Conservation (phyloP, 2,113 vertebrate species). For the Macheiramphus alcinus region DNA sequence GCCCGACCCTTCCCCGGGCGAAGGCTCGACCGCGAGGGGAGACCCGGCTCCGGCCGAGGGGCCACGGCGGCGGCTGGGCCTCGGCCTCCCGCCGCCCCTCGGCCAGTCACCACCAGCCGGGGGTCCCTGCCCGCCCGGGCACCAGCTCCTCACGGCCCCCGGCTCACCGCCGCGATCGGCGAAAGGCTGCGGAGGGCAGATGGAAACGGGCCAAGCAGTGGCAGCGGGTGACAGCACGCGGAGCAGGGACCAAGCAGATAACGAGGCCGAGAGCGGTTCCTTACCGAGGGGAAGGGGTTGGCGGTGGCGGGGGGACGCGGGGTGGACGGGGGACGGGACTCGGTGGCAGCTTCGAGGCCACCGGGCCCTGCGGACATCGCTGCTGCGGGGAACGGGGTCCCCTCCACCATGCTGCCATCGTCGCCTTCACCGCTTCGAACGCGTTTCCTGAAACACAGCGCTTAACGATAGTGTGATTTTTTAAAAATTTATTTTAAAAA, state of each 20-base stretch:
- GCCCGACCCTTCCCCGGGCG: no score
- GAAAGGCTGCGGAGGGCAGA: not conserved
- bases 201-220: not conserved
- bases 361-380: fast-evolving
- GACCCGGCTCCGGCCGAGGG: not conserved
- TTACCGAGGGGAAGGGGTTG: not conserved
- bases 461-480: fast-evolving
- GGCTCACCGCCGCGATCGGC: no score
- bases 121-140: not conserved
- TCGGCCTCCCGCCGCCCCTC: not conserved
- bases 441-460: fast-evolving
- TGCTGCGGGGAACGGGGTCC: not conserved
- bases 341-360: not conserved
- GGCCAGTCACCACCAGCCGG: not conserved
- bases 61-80: not conserved
- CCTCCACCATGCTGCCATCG: fast-evolving
- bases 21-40: not conserved
- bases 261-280: not conserved
- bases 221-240: fast-evolving
- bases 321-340: fast-evolving
- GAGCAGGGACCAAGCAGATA: not conserved
- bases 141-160: not conserved
- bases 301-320: not conserved
- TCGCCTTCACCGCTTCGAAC: fast-evolving
- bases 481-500: no score